Evolutionary conservation across 2,113 vertebrate genomes (phyloP).

Genomic region (Beaufortia kweichowensis): DNA sequence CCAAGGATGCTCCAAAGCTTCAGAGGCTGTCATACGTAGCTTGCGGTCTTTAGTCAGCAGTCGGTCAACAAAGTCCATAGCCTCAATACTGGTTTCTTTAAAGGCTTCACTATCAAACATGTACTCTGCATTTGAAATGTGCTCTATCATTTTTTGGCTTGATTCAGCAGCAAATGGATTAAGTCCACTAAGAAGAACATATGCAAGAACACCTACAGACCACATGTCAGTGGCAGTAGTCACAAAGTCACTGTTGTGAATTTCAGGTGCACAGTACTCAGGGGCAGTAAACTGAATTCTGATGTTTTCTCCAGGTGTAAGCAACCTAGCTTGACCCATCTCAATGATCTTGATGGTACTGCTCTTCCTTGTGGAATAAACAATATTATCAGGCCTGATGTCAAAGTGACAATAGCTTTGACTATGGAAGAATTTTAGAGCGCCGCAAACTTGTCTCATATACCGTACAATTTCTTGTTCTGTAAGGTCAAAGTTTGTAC

Average conservation of each 20-base stretch:
- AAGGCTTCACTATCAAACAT: constrained; percentile 94
- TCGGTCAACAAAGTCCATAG: constrained; percentile 95
- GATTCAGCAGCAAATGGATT: constrained; percentile 97
- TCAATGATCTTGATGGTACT: constrained; percentile 90
- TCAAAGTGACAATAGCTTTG: constrained; percentile 92
- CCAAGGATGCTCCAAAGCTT: constrained; percentile 92
- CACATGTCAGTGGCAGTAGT: constrained; percentile 96
- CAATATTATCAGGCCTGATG: constrained; percentile 93
- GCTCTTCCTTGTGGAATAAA: constrained; percentile 91
- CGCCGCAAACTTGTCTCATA: constrained; percentile 87
- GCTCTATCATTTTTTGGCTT: constrained; percentile 90
- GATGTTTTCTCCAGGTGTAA: constrained; percentile 94
- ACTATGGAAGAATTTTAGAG: constrained; percentile 87
- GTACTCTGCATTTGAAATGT: constrained; percentile 91
- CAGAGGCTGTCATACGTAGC: constrained; percentile 91
- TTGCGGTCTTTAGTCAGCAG: constrained; percentile 91
- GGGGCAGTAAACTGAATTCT: constrained; percentile 90
- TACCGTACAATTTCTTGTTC: constrained; percentile 94
- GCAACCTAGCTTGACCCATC: constrained; percentile 90
- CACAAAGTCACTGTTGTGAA: constrained; percentile 91
- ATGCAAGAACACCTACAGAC: constrained; percentile 92
- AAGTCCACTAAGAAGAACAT: constrained; percentile 91
- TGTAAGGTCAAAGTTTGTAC: constrained; percentile 89
- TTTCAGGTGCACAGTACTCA: constrained; percentile 93
- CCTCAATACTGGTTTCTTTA: constrained; percentile 87